Evolutionary conservation across 2,797 vertebrate species (phyloP).

Genomic region (Danio kyathit): DNA sequence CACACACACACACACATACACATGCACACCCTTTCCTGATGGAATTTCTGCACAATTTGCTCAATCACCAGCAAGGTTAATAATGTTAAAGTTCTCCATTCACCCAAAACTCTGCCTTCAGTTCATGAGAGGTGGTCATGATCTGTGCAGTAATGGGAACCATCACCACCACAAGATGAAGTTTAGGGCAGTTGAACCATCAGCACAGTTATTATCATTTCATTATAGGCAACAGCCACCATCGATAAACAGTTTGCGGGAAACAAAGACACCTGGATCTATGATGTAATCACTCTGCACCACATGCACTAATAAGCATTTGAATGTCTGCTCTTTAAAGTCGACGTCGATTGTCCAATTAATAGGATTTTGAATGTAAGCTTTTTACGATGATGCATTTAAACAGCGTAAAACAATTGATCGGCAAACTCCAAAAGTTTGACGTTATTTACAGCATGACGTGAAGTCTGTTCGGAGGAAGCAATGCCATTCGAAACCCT

Average conservation of each 20-base stretch:
- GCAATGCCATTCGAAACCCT: conserved; percentile 41
- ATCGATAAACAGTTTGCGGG: conserved; percentile 6
- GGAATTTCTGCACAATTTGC: conserved; percentile 64
- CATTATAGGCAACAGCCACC: neutral
- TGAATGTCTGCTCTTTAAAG: conserved; percentile 9
- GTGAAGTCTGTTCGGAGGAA: conserved; percentile 7
- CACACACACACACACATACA: no score
- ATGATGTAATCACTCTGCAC: conserved; percentile 18
- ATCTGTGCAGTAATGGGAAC: conserved; percentile 9
- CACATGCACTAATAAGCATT: conserved; percentile 6
- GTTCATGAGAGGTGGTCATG: conserved; percentile 29
- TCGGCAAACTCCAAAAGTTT: conserved; percentile 4
- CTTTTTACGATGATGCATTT: neutral
- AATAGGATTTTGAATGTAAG: neutral
- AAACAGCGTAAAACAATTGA: conserved; percentile 38
- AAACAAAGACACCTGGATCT: conserved; percentile 34
- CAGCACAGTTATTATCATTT: conserved; percentile 24
- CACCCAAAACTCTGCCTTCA: conserved; percentile 48
- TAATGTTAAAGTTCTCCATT: conserved; percentile 56
- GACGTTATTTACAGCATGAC: conserved; percentile 6
- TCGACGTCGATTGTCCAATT: conserved; percentile 12
- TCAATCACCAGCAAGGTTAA: conserved; percentile 58
- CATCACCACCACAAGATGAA: conserved; percentile 10
- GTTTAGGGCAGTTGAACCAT: conserved; percentile 21
- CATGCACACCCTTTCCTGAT: conserved; percentile 30